phyloP scores from a whole-genome alignment of 2,888 invertebrate species.

The Andrena marginata region DNA sequence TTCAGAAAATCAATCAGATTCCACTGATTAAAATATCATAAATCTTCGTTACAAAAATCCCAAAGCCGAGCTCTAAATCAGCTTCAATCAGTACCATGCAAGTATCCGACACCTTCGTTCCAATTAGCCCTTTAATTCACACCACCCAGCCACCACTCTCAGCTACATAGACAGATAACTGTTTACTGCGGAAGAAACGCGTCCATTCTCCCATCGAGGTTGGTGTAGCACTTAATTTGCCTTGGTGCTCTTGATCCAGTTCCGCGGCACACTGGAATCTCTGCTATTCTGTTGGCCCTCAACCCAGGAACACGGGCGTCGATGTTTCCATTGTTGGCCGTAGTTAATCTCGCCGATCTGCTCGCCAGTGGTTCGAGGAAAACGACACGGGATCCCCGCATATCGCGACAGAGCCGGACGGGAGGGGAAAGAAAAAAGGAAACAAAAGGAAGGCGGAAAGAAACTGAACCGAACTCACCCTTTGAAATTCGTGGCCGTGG shows the following conservation, averaged over 20 bases:
- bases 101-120: too few relatives aligned
- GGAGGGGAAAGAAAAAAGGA: not conserved
- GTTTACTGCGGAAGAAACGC: constrained; percentile 3
- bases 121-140: too few relatives aligned
- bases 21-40: too few relatives aligned
- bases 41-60: too few relatives aligned
- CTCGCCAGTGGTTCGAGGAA: constrained; percentile 22
- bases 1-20: too few relatives aligned
- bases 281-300: constrained; percentile 30
- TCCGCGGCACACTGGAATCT: constrained; percentile 1
- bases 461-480: not conserved
- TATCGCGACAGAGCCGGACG: not conserved
- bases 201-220: constrained; percentile 28
- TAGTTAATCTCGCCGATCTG: constrained; percentile 50
- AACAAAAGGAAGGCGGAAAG: not conserved
- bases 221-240: constrained; percentile 37
- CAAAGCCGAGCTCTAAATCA: too few relatives aligned
- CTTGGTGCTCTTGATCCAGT: constrained; percentile 28
- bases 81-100: too few relatives aligned
- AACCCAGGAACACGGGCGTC: constrained; percentile 43
- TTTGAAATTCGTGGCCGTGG: constrained; percentile 15
- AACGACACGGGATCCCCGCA: constrained; percentile 32
- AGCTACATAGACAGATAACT: not conserved
- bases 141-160: too few relatives aligned
- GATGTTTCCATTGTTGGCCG: constrained; percentile 47